Conservation (phyloP, 2,797 vertebrate genomes). For the Crocodylus rhombifer region DNA sequence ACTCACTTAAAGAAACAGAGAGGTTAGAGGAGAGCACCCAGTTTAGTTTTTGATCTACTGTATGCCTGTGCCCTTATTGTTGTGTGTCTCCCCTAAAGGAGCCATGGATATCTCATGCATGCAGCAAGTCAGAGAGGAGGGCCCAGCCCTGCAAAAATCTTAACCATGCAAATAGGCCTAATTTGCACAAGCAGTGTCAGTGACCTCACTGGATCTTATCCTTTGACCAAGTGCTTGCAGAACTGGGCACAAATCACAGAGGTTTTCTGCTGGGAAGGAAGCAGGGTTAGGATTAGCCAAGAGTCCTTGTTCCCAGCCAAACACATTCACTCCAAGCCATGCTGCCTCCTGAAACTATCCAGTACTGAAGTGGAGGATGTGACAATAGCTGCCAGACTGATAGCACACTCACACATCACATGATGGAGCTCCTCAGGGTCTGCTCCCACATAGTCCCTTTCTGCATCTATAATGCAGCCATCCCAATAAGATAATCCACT, state of each 20-base stretch:
- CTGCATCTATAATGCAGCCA: neutral
- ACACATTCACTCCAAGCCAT: neutral
- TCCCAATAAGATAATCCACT: neutral
- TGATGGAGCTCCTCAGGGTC: neutral
- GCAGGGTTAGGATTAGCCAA: neutral
- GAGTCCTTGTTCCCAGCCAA: neutral
- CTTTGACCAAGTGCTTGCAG: neutral
- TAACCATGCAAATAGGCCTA: neutral
- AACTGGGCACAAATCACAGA: neutral
- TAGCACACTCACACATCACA: neutral
- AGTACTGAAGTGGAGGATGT: neutral
- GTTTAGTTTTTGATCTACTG: neutral
- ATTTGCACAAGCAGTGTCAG: neutral
- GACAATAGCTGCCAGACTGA: neutral
- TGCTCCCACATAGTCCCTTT: neutral
- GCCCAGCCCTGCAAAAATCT: neutral
- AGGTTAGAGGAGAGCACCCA: neutral
- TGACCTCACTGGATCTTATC: neutral
- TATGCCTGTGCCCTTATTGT: neutral
- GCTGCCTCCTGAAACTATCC: neutral
- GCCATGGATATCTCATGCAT: neutral
- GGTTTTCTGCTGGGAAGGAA: neutral
- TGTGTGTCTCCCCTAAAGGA: neutral
- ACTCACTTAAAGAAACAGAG: neutral
- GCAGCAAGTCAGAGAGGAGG: neutral